Evolutionary conservation across 2,797 vertebrate species (phyloP).

Genomic region (Zenarchopterus dispar): DNA sequence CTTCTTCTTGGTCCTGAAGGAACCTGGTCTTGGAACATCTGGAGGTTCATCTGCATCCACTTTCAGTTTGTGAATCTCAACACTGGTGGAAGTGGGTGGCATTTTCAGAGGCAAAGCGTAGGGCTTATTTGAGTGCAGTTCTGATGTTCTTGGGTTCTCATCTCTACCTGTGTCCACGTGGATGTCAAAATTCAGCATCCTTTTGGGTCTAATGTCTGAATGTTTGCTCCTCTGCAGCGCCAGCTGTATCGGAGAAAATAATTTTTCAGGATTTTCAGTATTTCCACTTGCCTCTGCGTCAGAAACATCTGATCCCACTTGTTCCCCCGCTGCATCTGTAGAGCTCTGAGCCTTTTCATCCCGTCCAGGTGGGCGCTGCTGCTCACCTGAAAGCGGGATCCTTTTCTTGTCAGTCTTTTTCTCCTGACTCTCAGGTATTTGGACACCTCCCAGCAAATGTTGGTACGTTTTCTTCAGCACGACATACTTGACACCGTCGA

Average conservation of each 20-base stretch:
- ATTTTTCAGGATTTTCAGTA: background rate
- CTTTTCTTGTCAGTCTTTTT: constrained; percentile 6
- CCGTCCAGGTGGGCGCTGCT: constrained; percentile 44
- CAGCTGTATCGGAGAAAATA: constrained; percentile 25
- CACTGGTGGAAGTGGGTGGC: constrained; percentile 57
- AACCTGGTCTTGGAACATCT: constrained; percentile 5
- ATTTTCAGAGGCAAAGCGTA: constrained; percentile 85
- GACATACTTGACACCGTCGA: constrained; percentile 83
- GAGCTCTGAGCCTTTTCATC: background rate
- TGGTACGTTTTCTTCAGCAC: constrained; percentile 79
- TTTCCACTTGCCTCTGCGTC: constrained; percentile 1
- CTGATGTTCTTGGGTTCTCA: background rate
- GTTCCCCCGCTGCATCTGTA: background rate
- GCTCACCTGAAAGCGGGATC: constrained; percentile 42
- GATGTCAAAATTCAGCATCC: constrained; percentile 44
- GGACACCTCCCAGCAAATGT: constrained; percentile 35
- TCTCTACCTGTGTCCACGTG: background rate
- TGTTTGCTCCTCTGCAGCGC: constrained; percentile 61
- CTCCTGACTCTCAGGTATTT: background rate
- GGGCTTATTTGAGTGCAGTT: constrained; percentile 41
- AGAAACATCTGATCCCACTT: background rate
- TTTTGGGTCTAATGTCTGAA: constrained; percentile 32
- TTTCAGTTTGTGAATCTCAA: constrained; percentile 40
- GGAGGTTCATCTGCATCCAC: constrained; percentile 32
- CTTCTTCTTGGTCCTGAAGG: constrained; percentile 55